These are phyloP conservation scores for Gila orcuttii DNA, from an alignment of 2,113 vertebrate species.

Conservation along the genomic window DNA sequence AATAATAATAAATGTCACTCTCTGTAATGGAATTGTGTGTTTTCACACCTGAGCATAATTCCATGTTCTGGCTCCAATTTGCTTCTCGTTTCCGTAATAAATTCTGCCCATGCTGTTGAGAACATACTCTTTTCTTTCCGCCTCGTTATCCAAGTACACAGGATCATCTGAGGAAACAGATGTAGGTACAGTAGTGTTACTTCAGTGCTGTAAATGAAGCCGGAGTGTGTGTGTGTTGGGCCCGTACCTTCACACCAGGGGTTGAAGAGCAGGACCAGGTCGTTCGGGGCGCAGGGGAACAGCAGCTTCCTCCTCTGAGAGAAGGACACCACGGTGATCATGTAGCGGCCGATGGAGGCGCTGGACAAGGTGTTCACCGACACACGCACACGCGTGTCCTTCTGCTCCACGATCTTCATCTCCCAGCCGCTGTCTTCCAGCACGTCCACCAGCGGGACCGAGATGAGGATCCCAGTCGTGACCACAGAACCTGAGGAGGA, in stretches of 20 bases:
- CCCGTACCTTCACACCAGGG: slow-evolving; percentile 72
- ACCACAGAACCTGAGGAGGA: slow-evolving; percentile 72
- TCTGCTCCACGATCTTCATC: slow-evolving; percentile 75
- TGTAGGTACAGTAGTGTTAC: neutral
- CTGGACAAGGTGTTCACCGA: slow-evolving; percentile 74
- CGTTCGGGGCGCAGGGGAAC: slow-evolving; percentile 69
- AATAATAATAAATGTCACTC: neutral
- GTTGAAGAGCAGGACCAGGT: slow-evolving; percentile 87
- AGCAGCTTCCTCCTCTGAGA: slow-evolving; percentile 64
- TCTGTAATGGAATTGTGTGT: neutral
- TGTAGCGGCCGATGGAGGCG: slow-evolving; percentile 83
- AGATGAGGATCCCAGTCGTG: slow-evolving; percentile 74
- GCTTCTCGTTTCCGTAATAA: slow-evolving; percentile 89
- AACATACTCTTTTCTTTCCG: slow-evolving; percentile 85
- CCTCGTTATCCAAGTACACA: slow-evolving; percentile 81
- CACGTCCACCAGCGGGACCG: slow-evolving; percentile 75
- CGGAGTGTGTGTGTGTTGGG: neutral
- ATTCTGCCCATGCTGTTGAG: slow-evolving; percentile 86
- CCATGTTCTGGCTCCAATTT: slow-evolving; percentile 89
- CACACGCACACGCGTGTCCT: slow-evolving; percentile 69
- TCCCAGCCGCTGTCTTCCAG: slow-evolving; percentile 80
- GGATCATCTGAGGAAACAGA: slow-evolving; percentile 72
- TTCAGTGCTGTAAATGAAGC: neutral
- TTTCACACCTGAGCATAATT: slow-evolving; percentile 87
- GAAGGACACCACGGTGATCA: slow-evolving; percentile 73